phyloP scores from a whole-genome alignment of 2,797 vertebrate species.

The Coluber constrictor region DNA sequence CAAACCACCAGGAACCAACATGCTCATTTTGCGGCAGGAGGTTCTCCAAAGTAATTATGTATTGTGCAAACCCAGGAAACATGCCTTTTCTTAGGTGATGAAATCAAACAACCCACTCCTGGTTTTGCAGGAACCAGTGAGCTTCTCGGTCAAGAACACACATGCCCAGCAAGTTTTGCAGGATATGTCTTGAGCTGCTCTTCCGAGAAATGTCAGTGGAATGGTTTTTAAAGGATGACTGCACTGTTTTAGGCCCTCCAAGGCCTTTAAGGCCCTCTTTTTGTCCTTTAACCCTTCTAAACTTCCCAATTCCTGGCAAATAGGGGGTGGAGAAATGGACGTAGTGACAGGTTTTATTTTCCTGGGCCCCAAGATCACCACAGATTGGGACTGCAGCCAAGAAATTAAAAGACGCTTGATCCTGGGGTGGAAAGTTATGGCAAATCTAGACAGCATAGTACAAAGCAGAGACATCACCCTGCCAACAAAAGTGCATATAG shows the following conservation, averaged over 20 bases:
- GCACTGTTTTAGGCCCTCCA: not conserved
- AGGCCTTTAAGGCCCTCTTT: not conserved
- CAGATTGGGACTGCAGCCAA: too few species aligned
- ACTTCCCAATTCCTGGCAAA: too few species aligned
- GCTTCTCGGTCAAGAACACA: not conserved
- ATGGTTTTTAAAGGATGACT: not conserved
- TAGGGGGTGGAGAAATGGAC: too few species aligned
- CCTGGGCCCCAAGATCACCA: too few species aligned
- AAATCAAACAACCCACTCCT: not conserved
- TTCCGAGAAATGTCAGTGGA: not conserved
- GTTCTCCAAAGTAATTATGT: not conserved
- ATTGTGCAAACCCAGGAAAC: not conserved
- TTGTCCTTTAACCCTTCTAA: not conserved
- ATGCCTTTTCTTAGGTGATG: not conserved
- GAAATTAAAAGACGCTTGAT: too few species aligned
- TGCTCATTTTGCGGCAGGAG: not conserved
- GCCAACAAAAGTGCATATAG: too few species aligned
- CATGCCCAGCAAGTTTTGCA: not conserved
- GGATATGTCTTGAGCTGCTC: not conserved
- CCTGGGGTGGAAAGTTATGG: too few species aligned
- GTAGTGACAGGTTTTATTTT: too few species aligned
- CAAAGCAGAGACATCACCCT: too few species aligned
- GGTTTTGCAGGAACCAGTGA: not conserved
- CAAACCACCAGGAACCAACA: not conserved
- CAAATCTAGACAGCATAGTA: too few species aligned